Conservation (phyloP, 2,113 vertebrate genomes). For the Rhinopomastus cyanomelas region DNA sequence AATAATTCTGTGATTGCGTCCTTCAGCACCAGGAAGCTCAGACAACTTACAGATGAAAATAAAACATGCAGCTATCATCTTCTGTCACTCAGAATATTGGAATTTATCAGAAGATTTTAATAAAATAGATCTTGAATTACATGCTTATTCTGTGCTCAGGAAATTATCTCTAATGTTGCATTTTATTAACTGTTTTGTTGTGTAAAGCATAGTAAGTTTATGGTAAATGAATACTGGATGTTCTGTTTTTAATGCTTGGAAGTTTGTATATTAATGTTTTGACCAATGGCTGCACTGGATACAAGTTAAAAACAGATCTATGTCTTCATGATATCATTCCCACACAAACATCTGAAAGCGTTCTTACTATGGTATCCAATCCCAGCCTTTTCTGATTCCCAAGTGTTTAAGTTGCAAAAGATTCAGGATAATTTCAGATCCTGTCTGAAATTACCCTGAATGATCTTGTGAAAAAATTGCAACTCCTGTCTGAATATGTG, state of each 20-base stretch:
- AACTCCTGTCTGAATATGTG: background rate
- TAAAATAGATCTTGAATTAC: background rate
- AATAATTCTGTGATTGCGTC: background rate
- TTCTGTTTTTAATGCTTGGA: background rate
- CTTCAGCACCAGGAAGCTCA: background rate
- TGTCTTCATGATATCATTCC: background rate
- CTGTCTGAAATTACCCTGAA: background rate
- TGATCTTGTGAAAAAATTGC: background rate
- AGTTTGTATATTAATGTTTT: background rate
- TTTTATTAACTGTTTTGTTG: background rate
- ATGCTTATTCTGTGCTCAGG: background rate
- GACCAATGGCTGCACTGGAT: background rate
- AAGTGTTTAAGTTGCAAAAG: background rate
- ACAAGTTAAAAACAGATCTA: background rate
- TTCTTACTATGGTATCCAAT: background rate
- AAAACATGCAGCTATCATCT: background rate
- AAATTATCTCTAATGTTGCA: background rate
- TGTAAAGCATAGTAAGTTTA: background rate
- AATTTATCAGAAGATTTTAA: background rate
- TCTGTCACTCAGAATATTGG: background rate
- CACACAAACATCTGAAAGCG: background rate
- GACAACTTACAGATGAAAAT: background rate
- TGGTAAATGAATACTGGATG: background rate
- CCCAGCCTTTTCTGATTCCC: background rate
- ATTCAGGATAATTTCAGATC: background rate